Base-by-base conservation (phyloP, 2,113 vertebrate species). In the Echinops telfairi region DNA sequence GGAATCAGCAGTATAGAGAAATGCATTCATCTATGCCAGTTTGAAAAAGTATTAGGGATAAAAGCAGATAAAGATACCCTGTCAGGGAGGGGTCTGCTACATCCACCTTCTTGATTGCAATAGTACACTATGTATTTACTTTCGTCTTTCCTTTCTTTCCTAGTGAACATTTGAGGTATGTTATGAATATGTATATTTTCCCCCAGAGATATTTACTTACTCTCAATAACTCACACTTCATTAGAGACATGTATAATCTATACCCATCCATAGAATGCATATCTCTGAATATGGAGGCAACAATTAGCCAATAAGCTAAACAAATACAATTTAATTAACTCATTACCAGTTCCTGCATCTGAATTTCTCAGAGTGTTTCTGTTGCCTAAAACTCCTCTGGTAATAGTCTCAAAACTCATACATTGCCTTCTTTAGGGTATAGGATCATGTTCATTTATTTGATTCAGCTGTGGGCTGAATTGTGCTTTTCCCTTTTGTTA, bases 401-500 rank as follows among this genome's bases (percentile, higher is more conserved):
- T 77, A 33, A 36, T 81, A 40, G 23, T 77, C 83, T 83, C 16
- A 75, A 58, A 71, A 10, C 7, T 83, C 47, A 79, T 53, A 6
- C 89, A 40, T 31, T 83, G 2, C 20, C 20, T 19, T 76, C 19
- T 80, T 88, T 31, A 8, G 19, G 6, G 11, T 75, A 76, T 20
- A n/a, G 4, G 57, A 4, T 75, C 38, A 71, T 29, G 8, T 53
- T 77, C 29, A 88, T 86, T 93, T 95, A 29, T 86, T 90, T 64
- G 80, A 20, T 93, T 89, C 33, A 78, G 40, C n/a, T 88, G 88
- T 85, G 66, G 19, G 3, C 38, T 85, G 23, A 87, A n/a, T 36
- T 70, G 20, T 89, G 57, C 40, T 88, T 92, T 89, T 40, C 17
- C 14, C 23, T 79, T 79, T 53, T 85, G 27, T 85, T 91, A 95